A percentile compares a stretch with the other conserved stretches of the same genome.
These are phyloP conservation scores for Lycia hirtaria DNA, from an alignment of 2,888 invertebrate genomes.

Conservation along the genomic window DNA sequence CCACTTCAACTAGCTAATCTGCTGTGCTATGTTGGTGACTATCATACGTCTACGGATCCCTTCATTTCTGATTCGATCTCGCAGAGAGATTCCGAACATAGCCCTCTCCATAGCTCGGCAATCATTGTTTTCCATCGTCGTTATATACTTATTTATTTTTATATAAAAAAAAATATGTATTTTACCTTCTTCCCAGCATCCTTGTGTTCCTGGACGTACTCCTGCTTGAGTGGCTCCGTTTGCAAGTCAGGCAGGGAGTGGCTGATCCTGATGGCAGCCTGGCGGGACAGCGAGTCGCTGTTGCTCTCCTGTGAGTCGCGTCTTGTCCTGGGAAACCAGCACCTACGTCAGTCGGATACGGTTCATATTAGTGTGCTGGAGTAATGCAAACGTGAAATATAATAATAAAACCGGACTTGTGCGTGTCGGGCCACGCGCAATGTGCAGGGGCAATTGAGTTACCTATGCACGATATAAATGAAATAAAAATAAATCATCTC, in stretches of 20 bases:
- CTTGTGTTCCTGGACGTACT: slow-evolving; percentile 90
- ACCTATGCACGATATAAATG: no score
- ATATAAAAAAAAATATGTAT: not conserved
- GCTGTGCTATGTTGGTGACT: no score
- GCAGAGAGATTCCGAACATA: no score
- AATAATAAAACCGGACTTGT: no score
- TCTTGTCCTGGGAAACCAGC: slow-evolving; percentile 66
- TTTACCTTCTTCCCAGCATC: slow-evolving; percentile 88
- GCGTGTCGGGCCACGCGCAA: not conserved
- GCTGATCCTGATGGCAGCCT: slow-evolving; percentile 90
- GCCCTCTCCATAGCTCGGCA: no score
- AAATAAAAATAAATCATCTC: no score
- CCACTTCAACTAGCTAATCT: no score
- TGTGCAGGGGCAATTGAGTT: no score
- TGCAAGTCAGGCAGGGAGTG: slow-evolving; percentile 91
- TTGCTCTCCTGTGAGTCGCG: slow-evolving; percentile 81
- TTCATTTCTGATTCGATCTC: no score
- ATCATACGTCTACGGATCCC: no score
- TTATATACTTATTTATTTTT: no score
- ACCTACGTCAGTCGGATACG: slow-evolving; percentile 45
- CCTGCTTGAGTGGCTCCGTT: slow-evolving; percentile 88
- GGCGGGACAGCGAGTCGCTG: slow-evolving; percentile 85
- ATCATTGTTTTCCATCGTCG: no score
- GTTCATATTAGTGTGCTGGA: slow-evolving; percentile 30
- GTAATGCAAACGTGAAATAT: slow-evolving; percentile 2